Evolutionary conservation across 2,797 vertebrate species (phyloP).

Genomic region (Notoglanidium macrostoma): DNA sequence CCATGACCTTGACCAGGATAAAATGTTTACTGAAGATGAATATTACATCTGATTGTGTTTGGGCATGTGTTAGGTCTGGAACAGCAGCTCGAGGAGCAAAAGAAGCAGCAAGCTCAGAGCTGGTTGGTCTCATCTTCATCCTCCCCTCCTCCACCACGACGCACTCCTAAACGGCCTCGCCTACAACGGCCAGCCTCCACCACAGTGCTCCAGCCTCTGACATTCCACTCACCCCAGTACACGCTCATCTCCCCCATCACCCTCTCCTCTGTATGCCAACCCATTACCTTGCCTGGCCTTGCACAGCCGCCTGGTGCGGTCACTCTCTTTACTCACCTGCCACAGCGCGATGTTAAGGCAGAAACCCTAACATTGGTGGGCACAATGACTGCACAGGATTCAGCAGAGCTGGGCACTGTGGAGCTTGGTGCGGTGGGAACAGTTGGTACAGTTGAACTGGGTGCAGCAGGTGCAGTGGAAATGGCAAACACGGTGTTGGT

Average conservation of each 20-base stretch:
- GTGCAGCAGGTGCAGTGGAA: constrained; percentile 69
- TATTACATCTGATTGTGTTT: background rate
- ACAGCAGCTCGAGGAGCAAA: constrained; percentile 91
- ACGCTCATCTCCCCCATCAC: constrained; percentile 92
- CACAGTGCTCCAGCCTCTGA: constrained; percentile 76
- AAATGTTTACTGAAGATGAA: background rate
- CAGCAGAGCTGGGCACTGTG: constrained; percentile 79
- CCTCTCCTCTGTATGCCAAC: constrained; percentile 82
- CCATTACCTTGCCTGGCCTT: constrained; percentile 82
- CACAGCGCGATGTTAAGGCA: constrained; percentile 72
- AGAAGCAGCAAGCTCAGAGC: constrained; percentile 83
- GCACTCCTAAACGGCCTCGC: constrained; percentile 86
- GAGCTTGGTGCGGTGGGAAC: constrained; percentile 69
- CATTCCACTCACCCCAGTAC: constrained; percentile 83
- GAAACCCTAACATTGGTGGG: constrained; percentile 88
- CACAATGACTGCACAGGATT: constrained; percentile 82
- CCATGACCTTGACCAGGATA: background rate
- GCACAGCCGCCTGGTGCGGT: constrained; percentile 76
- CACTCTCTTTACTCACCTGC: constrained; percentile 83
- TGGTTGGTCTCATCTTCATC: constrained; percentile 76
- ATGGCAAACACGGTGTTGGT: constrained; percentile 72
- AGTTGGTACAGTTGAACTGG: constrained; percentile 81
- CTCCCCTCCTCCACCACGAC: constrained; percentile 72
- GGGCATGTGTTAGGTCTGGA: constrained; percentile 79
- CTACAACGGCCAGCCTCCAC: constrained; percentile 90